phyloP scores from a whole-genome alignment of 2,888 invertebrate genomes.

The Empis livida region DNA sequence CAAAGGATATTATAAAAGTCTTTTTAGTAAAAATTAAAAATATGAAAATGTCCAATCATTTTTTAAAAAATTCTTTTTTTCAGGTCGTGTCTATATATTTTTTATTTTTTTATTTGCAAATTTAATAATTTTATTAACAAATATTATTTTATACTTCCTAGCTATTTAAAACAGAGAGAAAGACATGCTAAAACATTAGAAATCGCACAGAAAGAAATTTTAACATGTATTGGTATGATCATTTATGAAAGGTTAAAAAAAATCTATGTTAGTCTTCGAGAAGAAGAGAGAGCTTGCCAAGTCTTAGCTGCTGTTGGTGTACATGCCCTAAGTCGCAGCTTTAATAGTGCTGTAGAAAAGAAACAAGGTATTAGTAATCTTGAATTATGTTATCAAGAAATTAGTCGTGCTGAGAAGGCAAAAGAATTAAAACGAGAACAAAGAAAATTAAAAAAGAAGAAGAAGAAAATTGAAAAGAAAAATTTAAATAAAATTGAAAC shows the following conservation, averaged over 20 bases:
- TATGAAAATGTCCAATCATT: too few relatives aligned
- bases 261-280: conserved; percentile 71
- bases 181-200: conserved; percentile 93
- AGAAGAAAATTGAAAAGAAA: conserved; percentile 48
- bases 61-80: too few relatives aligned
- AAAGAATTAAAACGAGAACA: conserved; percentile 77
- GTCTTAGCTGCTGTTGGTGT: conserved; percentile 80
- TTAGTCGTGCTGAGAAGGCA: conserved; percentile 73
- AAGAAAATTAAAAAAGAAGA: conserved; percentile 70
- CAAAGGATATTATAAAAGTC: too few relatives aligned
- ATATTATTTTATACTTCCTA: conserved; percentile 11
- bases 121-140: conserved; percentile 5
- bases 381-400: conserved; percentile 75
- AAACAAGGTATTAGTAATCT: conserved; percentile 81
- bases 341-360: conserved; percentile 78
- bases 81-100: too few relatives aligned
- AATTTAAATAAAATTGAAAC: conserved; percentile 17
- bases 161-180: conserved; percentile 58
- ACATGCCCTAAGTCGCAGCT: conserved; percentile 76
- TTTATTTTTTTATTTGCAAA: too few relatives aligned
- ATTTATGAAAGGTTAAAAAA: conserved; percentile 81
- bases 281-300: conserved; percentile 90
- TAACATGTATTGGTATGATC: conserved; percentile 88
- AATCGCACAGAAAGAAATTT: conserved; percentile 91
- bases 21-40: too few relatives aligned